Base-by-base conservation (phyloP, 2,113 vertebrate species). In the Etia nguti region DNA sequence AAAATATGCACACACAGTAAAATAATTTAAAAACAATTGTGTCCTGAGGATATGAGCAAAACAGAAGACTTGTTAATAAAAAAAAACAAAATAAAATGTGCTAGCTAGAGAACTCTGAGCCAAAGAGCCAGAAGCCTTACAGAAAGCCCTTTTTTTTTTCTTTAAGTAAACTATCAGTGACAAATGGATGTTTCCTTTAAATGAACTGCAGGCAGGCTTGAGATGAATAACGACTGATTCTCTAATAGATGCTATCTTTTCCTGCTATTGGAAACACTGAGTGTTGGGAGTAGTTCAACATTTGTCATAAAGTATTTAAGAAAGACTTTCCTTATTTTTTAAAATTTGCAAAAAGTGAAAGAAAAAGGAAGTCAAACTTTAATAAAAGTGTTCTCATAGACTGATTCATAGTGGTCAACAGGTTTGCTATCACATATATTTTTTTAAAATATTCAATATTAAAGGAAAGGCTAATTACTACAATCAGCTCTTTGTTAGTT, bases 131-230 rank as follows among this genome's bases (percentile, higher is more conserved):
- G 92, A 70, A 93, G 81, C 84, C 79, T 84, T 22, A 75, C 85
- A 87, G 48, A 87, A 84, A 88, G 16, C 9, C 2, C 80, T 89
- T 90, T 86, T 70, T 79, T 80, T 90, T 87, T 79, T 62, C 86
- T 92, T 91, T 89, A 92, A 94, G 94, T 86, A 93, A 94, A 94
- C 94, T 87, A 87, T 84, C 92, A 85, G 59, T 92, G 92, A 94
- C 92, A 94, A 94, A 95, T 93, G 86, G 90, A 88, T 90, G 90
- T 90, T 94, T 93, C 83, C 91, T 94, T 94, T 90, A 94, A 93
- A 90, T 93, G 86, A 93, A 91, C 88, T 90, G 79, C 86, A 92
- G 86, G 83, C 90, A n/a, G 55, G 73, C 85, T 80, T 73, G 59
- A 90, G 90, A 92, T 87, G 87, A 93, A 91, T 62, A 87, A 91